Conservation (phyloP, 2,113 vertebrate species). For the Trogon surrucura region DNA sequence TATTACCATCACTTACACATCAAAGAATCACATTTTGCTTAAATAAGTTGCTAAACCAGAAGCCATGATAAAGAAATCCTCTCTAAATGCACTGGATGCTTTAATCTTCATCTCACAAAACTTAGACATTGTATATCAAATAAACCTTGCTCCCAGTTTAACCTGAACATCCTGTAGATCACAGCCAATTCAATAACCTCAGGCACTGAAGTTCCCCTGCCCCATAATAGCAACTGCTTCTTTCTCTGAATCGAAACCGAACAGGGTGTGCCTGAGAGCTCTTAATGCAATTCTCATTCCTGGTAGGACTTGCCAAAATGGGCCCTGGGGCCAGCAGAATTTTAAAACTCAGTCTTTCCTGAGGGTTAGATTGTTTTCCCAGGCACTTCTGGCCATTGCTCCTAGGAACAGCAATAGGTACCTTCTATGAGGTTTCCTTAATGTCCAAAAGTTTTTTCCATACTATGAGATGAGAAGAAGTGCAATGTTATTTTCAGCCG, state of each 20-base stretch:
- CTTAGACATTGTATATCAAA: neutral
- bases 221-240: neutral
- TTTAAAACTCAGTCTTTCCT: neutral
- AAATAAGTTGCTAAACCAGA: conserved; percentile 23
- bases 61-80: conserved; percentile 3
- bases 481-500: neutral
- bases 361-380: neutral
- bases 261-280: neutral
- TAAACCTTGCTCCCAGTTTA: neutral
- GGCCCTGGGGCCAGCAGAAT: neutral
- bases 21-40: conserved; percentile 41
- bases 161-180: conserved; percentile 29
- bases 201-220: neutral
- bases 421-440: neutral
- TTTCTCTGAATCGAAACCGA: neutral
- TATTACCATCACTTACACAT: conserved; percentile 27
- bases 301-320: neutral
- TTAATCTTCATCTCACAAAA: neutral
- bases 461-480: neutral
- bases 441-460: neutral
- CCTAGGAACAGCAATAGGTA: neutral
- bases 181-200: neutral
- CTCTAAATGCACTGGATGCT: neutral
- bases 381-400: neutral
- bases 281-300: neutral